phyloP scores from a whole-genome alignment of 2,113 vertebrate species.

The Phalacrocorax pelagicus region DNA sequence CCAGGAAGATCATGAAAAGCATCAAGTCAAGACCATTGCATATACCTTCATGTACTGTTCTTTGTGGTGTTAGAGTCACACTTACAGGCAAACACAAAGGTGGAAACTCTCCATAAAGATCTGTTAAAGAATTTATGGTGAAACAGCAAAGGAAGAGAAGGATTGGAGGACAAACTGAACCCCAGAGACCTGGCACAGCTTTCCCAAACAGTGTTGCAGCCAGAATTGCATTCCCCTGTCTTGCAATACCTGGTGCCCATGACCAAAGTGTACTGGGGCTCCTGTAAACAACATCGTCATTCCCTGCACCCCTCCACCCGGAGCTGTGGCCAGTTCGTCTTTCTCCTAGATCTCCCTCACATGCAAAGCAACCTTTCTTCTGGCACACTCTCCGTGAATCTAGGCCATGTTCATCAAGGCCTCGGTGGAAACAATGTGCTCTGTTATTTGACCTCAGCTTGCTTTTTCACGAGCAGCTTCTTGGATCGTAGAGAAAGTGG shows the following conservation, averaged over 20 bases:
- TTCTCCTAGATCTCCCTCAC: background rate
- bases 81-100: background rate
- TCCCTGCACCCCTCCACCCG: background rate
- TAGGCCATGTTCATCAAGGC: background rate
- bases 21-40: background rate
- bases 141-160: background rate
- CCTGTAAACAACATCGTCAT: background rate
- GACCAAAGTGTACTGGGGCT: background rate
- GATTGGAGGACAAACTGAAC: background rate
- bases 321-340: fast-evolving
- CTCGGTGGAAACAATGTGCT: background rate
- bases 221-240: background rate
- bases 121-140: background rate
- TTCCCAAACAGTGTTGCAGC: background rate
- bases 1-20: background rate
- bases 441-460: background rate
- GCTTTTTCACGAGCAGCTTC: background rate
- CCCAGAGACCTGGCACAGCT: background rate
- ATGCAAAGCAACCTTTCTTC: background rate
- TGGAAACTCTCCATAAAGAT: background rate
- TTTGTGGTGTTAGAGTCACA: background rate
- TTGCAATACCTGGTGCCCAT: background rate
- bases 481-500: background rate
- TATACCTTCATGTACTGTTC: background rate
- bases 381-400: background rate